These are phyloP conservation scores for Myoxocephalus aenaeus DNA, from an alignment of 2,797 vertebrate genomes.

Conservation along the genomic window DNA sequence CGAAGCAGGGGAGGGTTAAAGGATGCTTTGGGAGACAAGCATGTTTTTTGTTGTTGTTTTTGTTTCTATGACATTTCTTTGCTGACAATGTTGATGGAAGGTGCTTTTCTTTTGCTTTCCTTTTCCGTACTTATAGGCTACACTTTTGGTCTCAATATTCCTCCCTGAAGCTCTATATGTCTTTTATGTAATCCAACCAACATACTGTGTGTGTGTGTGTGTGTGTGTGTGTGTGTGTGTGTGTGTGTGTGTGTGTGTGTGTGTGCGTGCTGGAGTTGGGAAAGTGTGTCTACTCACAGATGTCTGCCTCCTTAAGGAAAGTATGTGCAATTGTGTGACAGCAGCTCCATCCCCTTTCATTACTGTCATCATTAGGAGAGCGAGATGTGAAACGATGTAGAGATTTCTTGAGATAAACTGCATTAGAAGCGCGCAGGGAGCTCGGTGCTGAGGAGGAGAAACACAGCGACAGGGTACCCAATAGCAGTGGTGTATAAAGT, in stretches of 20 bases:
- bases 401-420: constrained; percentile 34
- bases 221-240: background rate
- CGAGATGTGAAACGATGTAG: constrained; percentile 15
- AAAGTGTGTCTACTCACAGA: constrained; percentile 10
- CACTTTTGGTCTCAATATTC: background rate
- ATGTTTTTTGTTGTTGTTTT: background rate
- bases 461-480: background rate
- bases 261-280: background rate
- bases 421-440: constrained; percentile 7
- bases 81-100: background rate
- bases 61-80: constrained; percentile 2
- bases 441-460: background rate
- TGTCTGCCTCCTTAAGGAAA: constrained; percentile 36
- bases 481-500: too few relatives aligned
- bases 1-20: constrained; percentile 29
- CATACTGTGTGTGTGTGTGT: background rate
- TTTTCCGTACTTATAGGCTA: background rate
- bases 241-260: constrained; percentile 1
- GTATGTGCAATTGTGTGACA: constrained; percentile 43
- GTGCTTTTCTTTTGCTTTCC: background rate
- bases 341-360: constrained; percentile 60
- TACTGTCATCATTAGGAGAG: constrained; percentile 63
- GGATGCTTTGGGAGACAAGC: constrained; percentile 32
- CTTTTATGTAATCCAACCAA: background rate
- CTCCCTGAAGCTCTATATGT: background rate